These are phyloP conservation scores for Drosophila pseudotalamancana DNA, from an alignment of 2,888 invertebrate genomes.

Conservation along the genomic window DNA sequence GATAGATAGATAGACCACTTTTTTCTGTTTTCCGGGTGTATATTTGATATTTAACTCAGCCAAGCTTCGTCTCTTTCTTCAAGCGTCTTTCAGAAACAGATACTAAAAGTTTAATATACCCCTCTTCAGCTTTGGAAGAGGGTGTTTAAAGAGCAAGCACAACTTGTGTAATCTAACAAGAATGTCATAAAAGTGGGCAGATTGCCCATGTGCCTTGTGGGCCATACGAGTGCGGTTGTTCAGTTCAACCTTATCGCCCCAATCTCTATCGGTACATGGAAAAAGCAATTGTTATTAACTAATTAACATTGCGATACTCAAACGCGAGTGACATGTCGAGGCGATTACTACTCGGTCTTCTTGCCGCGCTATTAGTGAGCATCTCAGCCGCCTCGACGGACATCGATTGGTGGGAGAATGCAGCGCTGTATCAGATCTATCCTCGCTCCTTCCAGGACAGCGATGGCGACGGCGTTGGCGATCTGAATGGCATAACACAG, in stretches of 20 bases:
- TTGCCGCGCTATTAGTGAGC: constrained; percentile 19
- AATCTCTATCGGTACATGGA: constrained; percentile 40
- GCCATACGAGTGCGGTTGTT: neutral
- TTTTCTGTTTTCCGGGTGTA: too few relatives aligned
- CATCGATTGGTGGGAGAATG: constrained; percentile 92
- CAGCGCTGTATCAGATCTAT: constrained; percentile 93
- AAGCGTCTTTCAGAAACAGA: too few relatives aligned
- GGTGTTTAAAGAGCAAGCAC: constrained; percentile 4
- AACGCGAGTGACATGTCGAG: constrained; percentile 61
- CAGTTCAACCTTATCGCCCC: constrained; percentile 47
- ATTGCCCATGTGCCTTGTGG: constrained; percentile 18
- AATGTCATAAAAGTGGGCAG: constrained; percentile 46
- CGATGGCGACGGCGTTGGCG: constrained; percentile 93
- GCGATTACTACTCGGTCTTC: constrained; percentile 58
- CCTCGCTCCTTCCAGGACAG: constrained; percentile 94
- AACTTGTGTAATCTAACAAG: constrained; percentile 36
- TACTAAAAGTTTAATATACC: neutral
- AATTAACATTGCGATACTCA: constrained; percentile 59
- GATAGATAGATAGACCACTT: too few relatives aligned
- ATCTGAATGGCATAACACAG: constrained; percentile 88
- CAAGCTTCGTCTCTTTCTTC: too few relatives aligned
- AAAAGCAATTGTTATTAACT: constrained; percentile 53
- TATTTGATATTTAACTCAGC: too few relatives aligned
- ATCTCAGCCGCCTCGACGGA: constrained; percentile 17
- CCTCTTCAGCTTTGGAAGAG: neutral